Evolutionary conservation across 2,113 vertebrate genomes (phyloP).

Genomic region (Zosterops hypoxanthus): DNA sequence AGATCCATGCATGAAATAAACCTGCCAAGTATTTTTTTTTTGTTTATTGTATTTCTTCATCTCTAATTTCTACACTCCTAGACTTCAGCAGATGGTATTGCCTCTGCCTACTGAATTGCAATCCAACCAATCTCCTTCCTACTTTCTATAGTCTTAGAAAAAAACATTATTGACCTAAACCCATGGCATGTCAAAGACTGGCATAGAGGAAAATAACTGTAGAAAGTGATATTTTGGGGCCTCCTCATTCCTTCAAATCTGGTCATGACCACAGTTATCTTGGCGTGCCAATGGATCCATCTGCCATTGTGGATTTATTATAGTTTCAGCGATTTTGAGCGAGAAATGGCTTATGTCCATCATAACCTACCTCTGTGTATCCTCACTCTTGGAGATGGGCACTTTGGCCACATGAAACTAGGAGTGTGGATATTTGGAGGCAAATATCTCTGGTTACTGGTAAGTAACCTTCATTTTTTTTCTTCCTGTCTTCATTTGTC

Average conservation of each 20-base stretch:
- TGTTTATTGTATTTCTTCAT: constrained; percentile 52
- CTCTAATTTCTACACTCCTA: constrained; percentile 69
- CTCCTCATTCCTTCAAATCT: constrained; percentile 33
- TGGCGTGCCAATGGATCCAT: constrained; percentile 12
- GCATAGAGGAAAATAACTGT: constrained; percentile 27
- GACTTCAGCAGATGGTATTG: constrained; percentile 53
- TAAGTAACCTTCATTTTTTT: constrained; percentile 58
- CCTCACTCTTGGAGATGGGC: constrained; percentile 53
- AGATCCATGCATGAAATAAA: constrained; percentile 64
- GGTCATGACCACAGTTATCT: constrained; percentile 21
- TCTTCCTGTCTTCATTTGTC: constrained; percentile 68
- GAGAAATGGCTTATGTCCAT: constrained; percentile 45
- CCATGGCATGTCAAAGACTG: not conserved
- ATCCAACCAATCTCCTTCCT: constrained; percentile 19
- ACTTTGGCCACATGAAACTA: constrained; percentile 45
- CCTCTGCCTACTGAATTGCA: constrained; percentile 31
- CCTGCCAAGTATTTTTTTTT: constrained; percentile 60
- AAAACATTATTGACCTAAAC: constrained; percentile 8
- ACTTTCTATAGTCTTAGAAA: constrained; percentile 8
- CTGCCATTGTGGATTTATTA: not conserved
- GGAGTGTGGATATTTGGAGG: constrained; percentile 60
- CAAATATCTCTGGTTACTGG: constrained; percentile 58
- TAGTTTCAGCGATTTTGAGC: constrained; percentile 40
- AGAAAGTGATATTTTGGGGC: not conserved
- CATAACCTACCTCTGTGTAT: constrained; percentile 37